Percentiles rank a stretch among this genome's conserved stretches.
These are phyloP conservation scores for Caenorhabditis becei DNA, from an alignment of 2,888 invertebrate species.

Conservation along the genomic window DNA sequence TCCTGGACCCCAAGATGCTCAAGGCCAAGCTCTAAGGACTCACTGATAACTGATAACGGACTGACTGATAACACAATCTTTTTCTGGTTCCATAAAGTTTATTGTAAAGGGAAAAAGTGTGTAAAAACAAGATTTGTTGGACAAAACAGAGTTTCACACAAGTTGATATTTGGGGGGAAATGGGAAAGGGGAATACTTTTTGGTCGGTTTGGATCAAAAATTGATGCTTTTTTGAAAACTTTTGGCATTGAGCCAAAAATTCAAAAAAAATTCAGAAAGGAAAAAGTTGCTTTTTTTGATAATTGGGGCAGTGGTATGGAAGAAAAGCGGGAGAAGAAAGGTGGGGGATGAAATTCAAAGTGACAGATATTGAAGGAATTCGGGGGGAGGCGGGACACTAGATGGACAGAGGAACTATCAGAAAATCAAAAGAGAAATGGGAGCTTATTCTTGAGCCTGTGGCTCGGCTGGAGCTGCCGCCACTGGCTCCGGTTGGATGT, in stretches of 20 bases:
- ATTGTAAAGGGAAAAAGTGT: background rate
- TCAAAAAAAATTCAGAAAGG: background rate
- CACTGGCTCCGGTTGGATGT: conserved; percentile 24
- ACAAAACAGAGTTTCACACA: background rate
- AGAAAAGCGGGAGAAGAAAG: conserved; percentile 28
- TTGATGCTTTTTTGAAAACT: no score
- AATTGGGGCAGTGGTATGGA: conserved; percentile 47
- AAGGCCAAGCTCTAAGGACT: conserved; percentile 79
- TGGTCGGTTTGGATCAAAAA: conserved; percentile 13
- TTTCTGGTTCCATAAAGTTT: background rate
- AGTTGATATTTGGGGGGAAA: background rate
- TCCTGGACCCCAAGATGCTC: conserved; percentile 83
- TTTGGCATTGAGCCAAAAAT: background rate
- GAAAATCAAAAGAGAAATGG: background rate
- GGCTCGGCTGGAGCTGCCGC: conserved; percentile 3
- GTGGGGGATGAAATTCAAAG: conserved; percentile 24
- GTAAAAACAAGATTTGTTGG: no score
- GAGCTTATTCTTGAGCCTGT: conserved; percentile 13
- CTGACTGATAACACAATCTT: background rate
- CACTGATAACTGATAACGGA: background rate
- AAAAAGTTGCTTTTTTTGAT: conserved; percentile 26
- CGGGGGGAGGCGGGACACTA: background rate
- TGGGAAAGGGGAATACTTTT: conserved; percentile 41
- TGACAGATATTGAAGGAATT: conserved; percentile 43
- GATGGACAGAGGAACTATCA: conserved; percentile 6